Conservation (phyloP, 2,888 invertebrate species). For the Nebria brevicollis region DNA sequence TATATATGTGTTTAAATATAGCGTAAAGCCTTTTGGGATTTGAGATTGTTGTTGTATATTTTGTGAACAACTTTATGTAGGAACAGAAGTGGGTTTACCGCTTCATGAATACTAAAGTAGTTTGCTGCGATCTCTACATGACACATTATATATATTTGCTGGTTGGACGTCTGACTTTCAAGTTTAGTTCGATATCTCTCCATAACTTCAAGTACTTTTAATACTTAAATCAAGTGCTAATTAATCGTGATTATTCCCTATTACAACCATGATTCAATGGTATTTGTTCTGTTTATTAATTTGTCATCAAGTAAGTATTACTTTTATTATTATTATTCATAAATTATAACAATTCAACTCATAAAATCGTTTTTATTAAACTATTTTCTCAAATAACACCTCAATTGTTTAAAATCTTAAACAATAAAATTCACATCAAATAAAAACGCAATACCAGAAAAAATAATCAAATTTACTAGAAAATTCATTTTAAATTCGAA, state of each 20-base stretch:
- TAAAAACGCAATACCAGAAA: too few species aligned
- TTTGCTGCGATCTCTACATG: background rate
- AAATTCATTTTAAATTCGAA: too few species aligned
- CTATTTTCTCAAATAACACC: too few species aligned
- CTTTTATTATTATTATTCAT: background rate
- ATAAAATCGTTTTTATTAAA: too few species aligned
- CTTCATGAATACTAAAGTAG: conserved; percentile 9
- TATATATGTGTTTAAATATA: too few species aligned
- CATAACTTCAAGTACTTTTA: too few species aligned
- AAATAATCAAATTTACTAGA: too few species aligned
- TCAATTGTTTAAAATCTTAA: too few species aligned
- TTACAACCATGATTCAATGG: background rate
- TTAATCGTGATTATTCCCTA: conserved; percentile 4
- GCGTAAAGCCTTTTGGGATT: too few species aligned
- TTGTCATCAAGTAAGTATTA: conserved; percentile 2
- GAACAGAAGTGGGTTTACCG: background rate
- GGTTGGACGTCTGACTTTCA: background rate
- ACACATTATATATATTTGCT: conserved; percentile 11
- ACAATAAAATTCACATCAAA: too few species aligned
- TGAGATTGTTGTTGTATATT: background rate
- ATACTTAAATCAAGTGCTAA: background rate
- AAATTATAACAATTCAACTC: background rate
- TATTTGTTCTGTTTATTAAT: conserved; percentile 4
- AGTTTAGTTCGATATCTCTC: conserved; percentile 8
- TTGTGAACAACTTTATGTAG: background rate